Evolutionary conservation across 2,888 invertebrate species (phyloP).

Genomic region (Caenorhabditis sp.): DNA sequence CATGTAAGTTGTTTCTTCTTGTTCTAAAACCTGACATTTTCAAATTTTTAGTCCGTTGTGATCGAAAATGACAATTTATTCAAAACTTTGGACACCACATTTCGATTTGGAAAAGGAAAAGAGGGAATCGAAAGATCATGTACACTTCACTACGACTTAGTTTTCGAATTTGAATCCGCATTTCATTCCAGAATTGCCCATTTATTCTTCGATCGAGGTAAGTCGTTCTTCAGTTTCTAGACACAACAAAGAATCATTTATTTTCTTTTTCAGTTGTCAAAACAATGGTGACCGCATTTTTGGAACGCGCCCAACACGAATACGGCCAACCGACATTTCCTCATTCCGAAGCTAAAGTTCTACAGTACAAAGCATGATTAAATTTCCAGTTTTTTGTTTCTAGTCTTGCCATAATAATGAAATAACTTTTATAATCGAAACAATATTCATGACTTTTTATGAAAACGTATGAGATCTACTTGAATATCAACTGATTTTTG

Average conservation of each 20-base stretch:
- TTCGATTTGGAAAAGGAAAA: constrained; percentile 83
- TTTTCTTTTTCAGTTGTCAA: constrained; percentile 78
- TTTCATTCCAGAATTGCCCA: constrained; percentile 88
- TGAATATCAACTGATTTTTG: constrained; percentile 60
- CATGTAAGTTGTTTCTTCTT: constrained; percentile 41
- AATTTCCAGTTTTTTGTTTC: neutral
- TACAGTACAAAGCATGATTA: constrained; percentile 41
- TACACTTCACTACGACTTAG: constrained; percentile 72
- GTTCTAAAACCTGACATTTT: neutral
- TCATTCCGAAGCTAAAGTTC: constrained; percentile 43
- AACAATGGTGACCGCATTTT: constrained; percentile 93
- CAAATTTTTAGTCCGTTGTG: constrained; percentile 79
- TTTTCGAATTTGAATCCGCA: constrained; percentile 87
- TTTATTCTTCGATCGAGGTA: constrained; percentile 87
- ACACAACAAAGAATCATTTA: neutral
- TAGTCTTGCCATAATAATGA: neutral
- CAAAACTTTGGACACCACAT: constrained; percentile 85
- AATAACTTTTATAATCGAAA: too few relatives aligned
- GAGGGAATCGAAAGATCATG: constrained; percentile 37
- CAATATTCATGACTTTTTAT: neutral
- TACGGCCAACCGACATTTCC: constrained; percentile 77
- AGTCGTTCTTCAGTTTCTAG: neutral
- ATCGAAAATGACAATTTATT: constrained; percentile 85
- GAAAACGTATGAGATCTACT: constrained; percentile 59
- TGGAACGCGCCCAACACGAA: constrained; percentile 82